A percentile compares a stretch with the other conserved stretches of the same genome.
Conservation (phyloP, 2,113 vertebrate genomes). For the Albula goreensis region DNA sequence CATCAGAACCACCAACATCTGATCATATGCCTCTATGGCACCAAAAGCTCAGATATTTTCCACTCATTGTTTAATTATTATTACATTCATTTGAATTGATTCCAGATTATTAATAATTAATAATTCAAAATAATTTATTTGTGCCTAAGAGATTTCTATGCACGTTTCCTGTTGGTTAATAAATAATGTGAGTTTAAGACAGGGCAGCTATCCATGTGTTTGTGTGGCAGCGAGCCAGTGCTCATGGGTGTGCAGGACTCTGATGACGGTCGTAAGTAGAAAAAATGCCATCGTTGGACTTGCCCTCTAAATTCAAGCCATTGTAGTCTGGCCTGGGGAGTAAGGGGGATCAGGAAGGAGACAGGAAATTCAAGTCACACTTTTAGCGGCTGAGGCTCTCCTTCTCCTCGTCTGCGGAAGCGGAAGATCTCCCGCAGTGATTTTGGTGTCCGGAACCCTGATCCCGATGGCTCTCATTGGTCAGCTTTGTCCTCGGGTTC, state of each 20-base stretch:
- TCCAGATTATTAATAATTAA: too few species aligned
- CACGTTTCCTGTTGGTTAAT: background rate
- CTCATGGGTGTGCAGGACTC: background rate
- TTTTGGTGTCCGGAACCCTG: background rate
- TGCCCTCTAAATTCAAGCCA: slow-evolving; percentile 57
- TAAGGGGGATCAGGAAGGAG: slow-evolving; percentile 77
- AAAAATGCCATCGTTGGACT: background rate
- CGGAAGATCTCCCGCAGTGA: background rate
- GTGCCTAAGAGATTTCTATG: too few species aligned
- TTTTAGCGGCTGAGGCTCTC: slow-evolving; percentile 75
- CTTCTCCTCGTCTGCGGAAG: slow-evolving; percentile 48
- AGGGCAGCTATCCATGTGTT: background rate
- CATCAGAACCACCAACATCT: too few species aligned
- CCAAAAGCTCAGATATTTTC: too few species aligned
- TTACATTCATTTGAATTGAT: too few species aligned
- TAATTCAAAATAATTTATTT: too few species aligned
- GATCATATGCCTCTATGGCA: too few species aligned
- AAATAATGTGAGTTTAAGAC: background rate
- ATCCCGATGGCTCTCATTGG: background rate
- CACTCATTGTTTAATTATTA: too few species aligned
- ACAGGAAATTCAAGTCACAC: slow-evolving; percentile 81
- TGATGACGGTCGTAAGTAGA: background rate
- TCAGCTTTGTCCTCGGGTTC: background rate
- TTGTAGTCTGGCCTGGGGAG: slow-evolving; percentile 63
- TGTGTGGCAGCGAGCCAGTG: background rate